These are phyloP conservation scores for Catharus fuscescens DNA, from an alignment of 2,113 vertebrate genomes.

Conservation along the genomic window DNA sequence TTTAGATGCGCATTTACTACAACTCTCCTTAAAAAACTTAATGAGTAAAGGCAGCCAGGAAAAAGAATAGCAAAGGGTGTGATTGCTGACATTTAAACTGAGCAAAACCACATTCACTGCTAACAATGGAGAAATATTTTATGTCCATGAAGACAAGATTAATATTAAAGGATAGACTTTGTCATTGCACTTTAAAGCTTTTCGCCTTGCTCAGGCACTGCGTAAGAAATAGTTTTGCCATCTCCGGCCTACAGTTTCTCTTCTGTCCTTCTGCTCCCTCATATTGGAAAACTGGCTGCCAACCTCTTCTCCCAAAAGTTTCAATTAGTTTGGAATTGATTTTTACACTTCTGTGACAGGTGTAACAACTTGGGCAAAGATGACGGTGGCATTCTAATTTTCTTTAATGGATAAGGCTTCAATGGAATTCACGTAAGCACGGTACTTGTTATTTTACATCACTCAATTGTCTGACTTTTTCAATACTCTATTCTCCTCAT, in stretches of 20 bases:
- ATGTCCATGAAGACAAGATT: not conserved
- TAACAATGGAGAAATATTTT: not conserved
- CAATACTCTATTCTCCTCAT: not conserved
- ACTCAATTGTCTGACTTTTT: not conserved
- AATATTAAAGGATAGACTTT: not conserved
- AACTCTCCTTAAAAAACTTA: constrained; percentile 23
- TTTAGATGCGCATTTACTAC: not conserved
- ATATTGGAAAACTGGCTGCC: not conserved
- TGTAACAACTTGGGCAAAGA: not conserved
- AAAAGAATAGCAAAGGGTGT: not conserved
- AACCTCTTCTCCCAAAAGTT: not conserved
- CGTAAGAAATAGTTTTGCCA: not conserved
- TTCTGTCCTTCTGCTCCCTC: not conserved
- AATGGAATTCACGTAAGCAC: not conserved
- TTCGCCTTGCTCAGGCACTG: not conserved
- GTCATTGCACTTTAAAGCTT: not conserved
- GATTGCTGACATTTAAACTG: not conserved
- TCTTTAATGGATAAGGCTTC: not conserved
- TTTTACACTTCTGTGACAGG: not conserved
- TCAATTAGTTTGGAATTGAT: constrained; percentile 40
- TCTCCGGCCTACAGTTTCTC: not conserved
- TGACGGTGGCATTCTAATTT: not conserved
- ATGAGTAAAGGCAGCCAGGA: not conserved
- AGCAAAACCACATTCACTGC: not conserved
- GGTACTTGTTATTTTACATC: not conserved